Base-by-base conservation (phyloP, 2,797 vertebrate genomes). In the Fundulus diaphanus region DNA sequence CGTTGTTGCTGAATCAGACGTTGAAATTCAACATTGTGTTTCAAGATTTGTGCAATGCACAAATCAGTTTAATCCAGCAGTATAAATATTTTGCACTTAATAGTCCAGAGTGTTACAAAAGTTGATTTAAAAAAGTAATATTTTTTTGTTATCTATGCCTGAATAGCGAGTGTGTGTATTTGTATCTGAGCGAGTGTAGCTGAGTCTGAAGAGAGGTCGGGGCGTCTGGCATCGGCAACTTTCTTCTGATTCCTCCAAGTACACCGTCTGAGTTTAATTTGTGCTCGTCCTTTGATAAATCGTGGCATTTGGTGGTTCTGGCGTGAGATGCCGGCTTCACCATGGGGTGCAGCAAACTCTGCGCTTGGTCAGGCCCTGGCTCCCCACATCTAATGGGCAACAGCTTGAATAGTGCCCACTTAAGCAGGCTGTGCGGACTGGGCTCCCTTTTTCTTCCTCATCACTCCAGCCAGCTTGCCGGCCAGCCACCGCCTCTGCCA, bases 391-490 rank as follows among this genome's bases (percentile, higher is more conserved):
- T 95, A 95, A 95, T 95, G 93, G 95, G 93, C 94, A 94, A 96
- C 95, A 96, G 95, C 95, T 96, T 96, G 95, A 96, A 95, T 95
- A 96, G 95, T 95, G 93, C 95, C 94, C 95, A 96, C 94, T 96
- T 96, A 96, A 93, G 93, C 94, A 94, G 93, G 91, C 91, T 83
- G 80, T 80, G 89, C 80, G 81, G 90, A 88, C 92, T 91, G 91
- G 83, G 87, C 92, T 92, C 91, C 92, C 85, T 90, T 88, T 66
- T 87, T 90, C 88, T 83, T 89, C 84, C 85, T 90, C 82, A 66
- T 85, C 18, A 56, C 86, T 90, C 87, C 79, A 87, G 87, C 90
- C 86, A 89, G 82, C 83, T 72, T 88, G 84, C 82, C 88, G 88
- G 88, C 89, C 90, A 87, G 91, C 92, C 85, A 76, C 89, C 82